Evolutionary conservation across 1,140 invertebrate species (phyloP), one percentile per base, ranked within the genome.

Genomic region (Oryzaephilus surinamensis): DNA sequence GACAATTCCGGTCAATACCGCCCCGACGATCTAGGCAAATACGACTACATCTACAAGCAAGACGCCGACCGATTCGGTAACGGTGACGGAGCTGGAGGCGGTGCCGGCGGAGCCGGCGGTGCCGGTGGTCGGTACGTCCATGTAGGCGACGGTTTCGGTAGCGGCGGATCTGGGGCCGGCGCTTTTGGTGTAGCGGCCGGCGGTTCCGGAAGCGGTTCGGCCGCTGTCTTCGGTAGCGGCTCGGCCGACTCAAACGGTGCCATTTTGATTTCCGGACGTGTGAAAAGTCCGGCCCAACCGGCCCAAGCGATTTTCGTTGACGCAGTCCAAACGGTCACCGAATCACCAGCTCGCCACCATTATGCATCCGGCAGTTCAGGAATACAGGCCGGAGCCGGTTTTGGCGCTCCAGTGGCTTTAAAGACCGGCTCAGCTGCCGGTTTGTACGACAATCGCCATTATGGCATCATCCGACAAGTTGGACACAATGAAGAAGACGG

Each of bases 401-500:
- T 13, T 23, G 38, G 30, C n/a, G 14, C 6, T 13, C 10, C 30
- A 2, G 29, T 12, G 8, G 26, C n/a, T 26, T 21, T 28, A 6
- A 37, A 31, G 17, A 11, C 38, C 7, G 30, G 34, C 6, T 34
- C 32, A 10, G 36, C 30, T 3, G 15, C 35, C 14, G 42, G 42
- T 17, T 21, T 39, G 12, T 46, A 46, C 26, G 45, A 46, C 8
- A 47, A 47, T 40, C 29, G 32, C 6, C 34, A 47, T 18, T 47
- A 47, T 21, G 31, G 29, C 14, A 47, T 47, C 11, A 32, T 47
- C 8, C 20, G 35, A 6, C 38, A 47, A 38, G 28, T 43, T 17
- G 45, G 40, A 39, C 20, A 39, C 10, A 36, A 43, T n/a, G 36
- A 39, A 18, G 23, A 27, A 21, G 45, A 47, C 21, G 41, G 45